Base-by-base conservation (phyloP, 2,888 invertebrate genomes). In the Plutella xylostella region DNA sequence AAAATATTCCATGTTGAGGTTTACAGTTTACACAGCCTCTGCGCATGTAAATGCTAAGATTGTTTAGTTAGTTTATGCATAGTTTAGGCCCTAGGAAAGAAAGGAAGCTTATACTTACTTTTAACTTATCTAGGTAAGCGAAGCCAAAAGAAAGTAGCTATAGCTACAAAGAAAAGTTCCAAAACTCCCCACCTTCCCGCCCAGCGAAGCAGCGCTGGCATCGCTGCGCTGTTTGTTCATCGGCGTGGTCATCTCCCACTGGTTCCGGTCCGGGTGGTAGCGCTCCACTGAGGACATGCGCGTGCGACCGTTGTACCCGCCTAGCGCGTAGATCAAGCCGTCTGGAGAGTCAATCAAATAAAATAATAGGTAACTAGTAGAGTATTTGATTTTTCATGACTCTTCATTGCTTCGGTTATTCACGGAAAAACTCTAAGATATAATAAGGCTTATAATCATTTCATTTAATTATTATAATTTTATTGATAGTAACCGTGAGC, bases 201-300 rank as follows among this genome's bases (percentile, higher is more conserved):
- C 78, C 1, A 91, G 70, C 0, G 88, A 85, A 0, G 90, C 90
- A 0, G 92, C 91, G 50, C 92, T 90, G 2, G 93, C 93, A 57
- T 94, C 93, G 0, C 92, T 93, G 9, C 94, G 79, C 57, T 88
- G 88, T 47, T 87, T 88, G 56, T 87, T 87, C 94, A 94, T 93
- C 1, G 90, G 84, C 1, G 90, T 86, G 34, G 92, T 88, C 64
- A 88, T 78, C 66, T 92, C 89, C 94, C 94, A 94, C 57, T 90
- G 90, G 67, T 94, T 91, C 49, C 85, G 87, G 50, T 87, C 85
- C 0, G 92, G 90, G 60, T 92, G 90, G 70, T 93, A 94, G 14
- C 91, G 85, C 68, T 94, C 94, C 3, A 90, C 93, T 0, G 92
- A 89, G 28, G 87, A 87, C 86, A 94, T 88, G 53, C 94, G 88